phyloP scores from a whole-genome alignment of 2,113 vertebrate genomes.

The Corydoras sp. region DNA sequence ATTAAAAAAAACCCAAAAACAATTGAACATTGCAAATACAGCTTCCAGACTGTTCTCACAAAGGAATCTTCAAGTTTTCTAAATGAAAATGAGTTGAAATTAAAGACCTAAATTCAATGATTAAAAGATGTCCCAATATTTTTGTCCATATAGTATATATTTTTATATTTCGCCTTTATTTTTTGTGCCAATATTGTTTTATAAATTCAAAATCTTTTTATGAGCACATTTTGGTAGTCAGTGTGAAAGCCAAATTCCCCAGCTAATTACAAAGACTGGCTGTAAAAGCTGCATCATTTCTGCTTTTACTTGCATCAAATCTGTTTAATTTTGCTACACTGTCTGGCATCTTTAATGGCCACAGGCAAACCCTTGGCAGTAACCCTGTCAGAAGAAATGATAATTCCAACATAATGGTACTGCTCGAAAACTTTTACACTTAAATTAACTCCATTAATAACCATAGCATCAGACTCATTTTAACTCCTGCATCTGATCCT shows the following conservation, averaged over 20 bases:
- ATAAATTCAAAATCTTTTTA: too few relatives aligned
- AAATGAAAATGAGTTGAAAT: too few relatives aligned
- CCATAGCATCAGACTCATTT: conserved; percentile 44
- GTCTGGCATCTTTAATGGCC: conserved; percentile 22
- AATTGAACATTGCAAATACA: too few relatives aligned
- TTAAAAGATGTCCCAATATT: too few relatives aligned
- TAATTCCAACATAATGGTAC: conserved; percentile 50
- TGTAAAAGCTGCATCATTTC: conserved; percentile 26
- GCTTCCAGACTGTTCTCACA: too few relatives aligned
- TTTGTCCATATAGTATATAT: too few relatives aligned
- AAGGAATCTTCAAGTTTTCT: too few relatives aligned
- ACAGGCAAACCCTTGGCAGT: conserved; percentile 54
- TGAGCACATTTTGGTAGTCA: conserved; percentile 18
- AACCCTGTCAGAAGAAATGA: conserved; percentile 53
- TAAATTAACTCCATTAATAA: conserved; percentile 55
- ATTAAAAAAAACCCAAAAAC: too few relatives aligned
- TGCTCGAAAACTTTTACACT: conserved; percentile 41
- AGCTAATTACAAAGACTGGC: conserved; percentile 42
- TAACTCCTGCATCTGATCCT: conserved; percentile 55
- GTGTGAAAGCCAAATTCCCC: conserved; percentile 36
- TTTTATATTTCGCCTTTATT: too few relatives aligned
- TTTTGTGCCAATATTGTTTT: too few relatives aligned
- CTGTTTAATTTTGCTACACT: conserved; percentile 33
- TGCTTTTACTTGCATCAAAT: conserved; percentile 29
- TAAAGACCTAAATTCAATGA: too few relatives aligned